Base-by-base conservation (phyloP, 2,888 invertebrate genomes). In the Chamaedrilus cognettii region DNA sequence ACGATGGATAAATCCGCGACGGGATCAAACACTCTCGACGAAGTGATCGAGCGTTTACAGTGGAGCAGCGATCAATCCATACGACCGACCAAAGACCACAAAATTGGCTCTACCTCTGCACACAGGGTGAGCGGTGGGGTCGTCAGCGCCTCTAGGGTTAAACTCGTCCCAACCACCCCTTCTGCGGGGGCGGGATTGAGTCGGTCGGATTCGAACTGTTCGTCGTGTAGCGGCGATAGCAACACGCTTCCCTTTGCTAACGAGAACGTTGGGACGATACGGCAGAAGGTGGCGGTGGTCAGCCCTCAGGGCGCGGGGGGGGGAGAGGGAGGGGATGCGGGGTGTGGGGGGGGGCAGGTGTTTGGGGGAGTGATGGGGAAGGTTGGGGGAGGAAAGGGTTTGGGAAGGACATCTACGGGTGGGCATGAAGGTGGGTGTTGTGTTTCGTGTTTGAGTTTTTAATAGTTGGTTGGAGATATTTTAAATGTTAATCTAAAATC, bases 181-280 rank as follows among this genome's bases (percentile, higher is more conserved):
- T 7, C 15, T 26, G 11, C 55, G 7, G 26, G 15, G 7, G 26
- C 15, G 11, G 42, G 42, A 42, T 26, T 52, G 26, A 52, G 26
- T 23, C 19, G 55, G 28, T 52, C 55, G 11, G 55, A 52, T 23
- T 52, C 55, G 11, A 52, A 52, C 28, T 52, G 55, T 26, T 52
- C 55, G 19, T 49, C 61, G 11, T 42, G 49, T 23, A 59, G 59
- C 51, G 5, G 56, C 1, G 96, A 96, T 87, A 95, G 95, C 59
- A 96, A 96, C 73, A 80, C 84, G 23, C 75, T 87, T 71, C 97
- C 97, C 51, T 98, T 98, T 85, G 97, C 97, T 75, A 97, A 98
- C 84, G 97, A 98, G 83, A 97, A 98, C 85, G 96, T 96, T 49
- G 98, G 97, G 65, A 98, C 98, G 64, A 97, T 98, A 80, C 94